Base-by-base conservation (phyloP, 1,140 invertebrate species). In the Prorops nasuta region DNA sequence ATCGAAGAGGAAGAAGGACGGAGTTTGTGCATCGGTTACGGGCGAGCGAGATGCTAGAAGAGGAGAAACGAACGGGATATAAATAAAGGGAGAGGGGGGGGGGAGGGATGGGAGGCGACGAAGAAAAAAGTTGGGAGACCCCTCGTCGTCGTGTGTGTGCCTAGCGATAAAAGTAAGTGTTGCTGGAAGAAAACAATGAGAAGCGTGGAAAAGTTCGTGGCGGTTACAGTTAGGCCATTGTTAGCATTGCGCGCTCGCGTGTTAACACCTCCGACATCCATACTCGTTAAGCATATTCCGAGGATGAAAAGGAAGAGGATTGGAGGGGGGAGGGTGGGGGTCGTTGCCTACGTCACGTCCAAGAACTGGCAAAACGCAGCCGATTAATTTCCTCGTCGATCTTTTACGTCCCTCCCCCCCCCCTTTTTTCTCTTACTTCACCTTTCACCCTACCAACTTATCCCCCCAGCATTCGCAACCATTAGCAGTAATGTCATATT, bases 171-270 rank as follows among this genome's bases (percentile, higher is more conserved):
- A 48, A 53, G 38, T 36, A n/a, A n/a, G n/a, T n/a, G n/a, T n/a
- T n/a, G n/a, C n/a, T 46, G 21, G 24, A 42, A 42, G 50, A 49
- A 45, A 46, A 42, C 34, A 45, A 18, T 46, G 21, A 51, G 58
- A 59, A 62, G 41, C 60, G 55, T 61, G 58, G 55, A 67, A 69
- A 65, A 40, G 49, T 47, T 55, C 54, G 45, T 39, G 39, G 47
- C 44, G 46, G 49, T 62, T 67, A 65, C 63, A 65, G 61, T 64
- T 65, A 65, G 40, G 20, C 44, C 36, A 64, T 63, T 60, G 63
- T 65, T 61, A 54, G 50, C 56, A 21, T 20, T 36, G 35, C 31
- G 35, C 16, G 21, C 41, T 43, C 49, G 46, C 50, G 51, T 52
- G 58, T 65, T 65, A 64, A 65, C 61, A 55, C 53, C 36, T 55